Percentiles rank a stretch among this genome's conserved stretches.
Conservation (phyloP, 2,113 vertebrate species). For the Gobio gobio region DNA sequence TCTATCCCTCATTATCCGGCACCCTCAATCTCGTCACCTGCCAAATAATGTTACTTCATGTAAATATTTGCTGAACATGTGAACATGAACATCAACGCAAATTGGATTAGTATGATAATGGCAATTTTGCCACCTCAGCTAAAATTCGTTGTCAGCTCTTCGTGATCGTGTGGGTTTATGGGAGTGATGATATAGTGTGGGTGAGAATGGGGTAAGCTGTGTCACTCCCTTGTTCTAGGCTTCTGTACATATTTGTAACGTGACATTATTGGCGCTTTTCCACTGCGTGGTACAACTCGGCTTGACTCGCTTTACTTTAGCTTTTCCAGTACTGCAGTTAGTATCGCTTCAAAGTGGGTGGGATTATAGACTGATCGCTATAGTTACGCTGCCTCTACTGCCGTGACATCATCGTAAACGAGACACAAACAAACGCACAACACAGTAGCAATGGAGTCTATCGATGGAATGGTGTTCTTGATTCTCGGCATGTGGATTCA, state of each 20-base stretch:
- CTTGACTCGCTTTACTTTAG: too few species aligned
- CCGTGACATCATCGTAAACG: too few species aligned
- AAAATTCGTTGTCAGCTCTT: neutral
- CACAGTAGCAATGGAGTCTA: too few species aligned
- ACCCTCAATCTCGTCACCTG: conserved; percentile 33
- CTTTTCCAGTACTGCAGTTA: too few species aligned
- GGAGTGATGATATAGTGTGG: neutral
- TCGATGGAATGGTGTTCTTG: too few species aligned
- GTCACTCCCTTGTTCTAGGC: neutral
- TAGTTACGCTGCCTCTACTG: too few species aligned
- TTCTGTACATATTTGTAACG: neutral
- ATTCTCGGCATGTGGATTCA: too few species aligned
- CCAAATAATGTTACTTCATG: conserved; percentile 45
- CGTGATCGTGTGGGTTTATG: neutral
- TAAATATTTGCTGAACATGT: conserved; percentile 48
- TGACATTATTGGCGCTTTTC: too few species aligned
- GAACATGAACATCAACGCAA: conserved; percentile 43
- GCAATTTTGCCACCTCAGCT: conserved; percentile 32
- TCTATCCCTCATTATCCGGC: conserved; percentile 41
- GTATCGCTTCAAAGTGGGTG: too few species aligned
- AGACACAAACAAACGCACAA: too few species aligned
- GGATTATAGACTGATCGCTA: too few species aligned
- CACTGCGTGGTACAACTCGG: too few species aligned
- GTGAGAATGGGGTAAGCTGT: neutral
- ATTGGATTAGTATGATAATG: conserved; percentile 46